Conservation (phyloP, 2,888 invertebrate genomes). For the Physocephala rufipes region DNA sequence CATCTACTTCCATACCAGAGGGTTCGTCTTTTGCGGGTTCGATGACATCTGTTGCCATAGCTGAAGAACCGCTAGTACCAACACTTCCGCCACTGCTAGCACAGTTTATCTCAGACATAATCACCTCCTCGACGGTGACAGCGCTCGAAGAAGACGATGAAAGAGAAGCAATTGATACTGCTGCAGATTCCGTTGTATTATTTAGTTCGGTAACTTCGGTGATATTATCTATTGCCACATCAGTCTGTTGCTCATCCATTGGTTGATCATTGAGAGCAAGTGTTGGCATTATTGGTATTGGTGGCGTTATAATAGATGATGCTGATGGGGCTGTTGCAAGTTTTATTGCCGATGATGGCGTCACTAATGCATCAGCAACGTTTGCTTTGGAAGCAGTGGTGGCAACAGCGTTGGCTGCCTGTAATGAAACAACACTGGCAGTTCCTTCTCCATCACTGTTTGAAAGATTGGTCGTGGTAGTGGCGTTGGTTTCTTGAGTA, state of each 20-base stretch:
- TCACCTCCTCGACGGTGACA: conserved; percentile 56
- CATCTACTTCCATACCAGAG: conserved; percentile 65
- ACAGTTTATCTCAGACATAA: conserved; percentile 56
- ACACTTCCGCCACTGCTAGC: too few relatives aligned
- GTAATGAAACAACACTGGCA: conserved; percentile 47
- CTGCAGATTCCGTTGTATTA: conserved; percentile 23
- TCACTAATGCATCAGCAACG: conserved; percentile 33
- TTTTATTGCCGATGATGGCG: conserved; percentile 26
- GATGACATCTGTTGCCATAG: conserved; percentile 60
- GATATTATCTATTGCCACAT: conserved; percentile 47
- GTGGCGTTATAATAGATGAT: conserved; percentile 2
- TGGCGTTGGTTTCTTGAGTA: neutral
- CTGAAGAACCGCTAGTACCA: conserved; percentile 51
- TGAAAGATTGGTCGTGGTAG: neutral
- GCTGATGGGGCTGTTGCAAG: conserved; percentile 24
- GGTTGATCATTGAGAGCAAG: conserved; percentile 58
- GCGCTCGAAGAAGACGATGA: neutral
- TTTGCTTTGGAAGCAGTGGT: conserved; percentile 30
- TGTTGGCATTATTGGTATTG: conserved; percentile 44
- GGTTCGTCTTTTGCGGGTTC: conserved; percentile 57
- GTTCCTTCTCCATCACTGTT: conserved; percentile 48
- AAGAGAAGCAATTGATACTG: conserved; percentile 3
- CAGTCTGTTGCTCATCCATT: conserved; percentile 49
- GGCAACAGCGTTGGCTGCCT: conserved; percentile 35
- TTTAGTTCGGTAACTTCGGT: conserved; percentile 47